These are phyloP conservation scores for Drosophila mimica DNA, from an alignment of 2,888 invertebrate genomes.

Conservation along the genomic window DNA sequence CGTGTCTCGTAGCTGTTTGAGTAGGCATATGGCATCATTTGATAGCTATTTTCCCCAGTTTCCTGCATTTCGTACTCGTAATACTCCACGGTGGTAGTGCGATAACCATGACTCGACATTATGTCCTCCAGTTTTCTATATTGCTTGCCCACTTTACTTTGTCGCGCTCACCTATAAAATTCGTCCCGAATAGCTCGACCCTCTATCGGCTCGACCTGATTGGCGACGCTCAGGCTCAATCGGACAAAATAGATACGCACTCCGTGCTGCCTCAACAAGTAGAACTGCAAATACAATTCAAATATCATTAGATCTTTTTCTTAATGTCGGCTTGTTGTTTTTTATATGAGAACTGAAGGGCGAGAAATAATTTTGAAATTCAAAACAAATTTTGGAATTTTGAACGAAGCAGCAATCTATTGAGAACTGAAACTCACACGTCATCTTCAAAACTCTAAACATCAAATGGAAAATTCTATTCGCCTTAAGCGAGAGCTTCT, in stretches of 20 bases:
- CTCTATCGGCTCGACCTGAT: slow-evolving; percentile 69
- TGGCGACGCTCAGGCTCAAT: slow-evolving; percentile 70
- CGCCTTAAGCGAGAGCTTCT: neutral
- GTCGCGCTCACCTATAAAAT: slow-evolving; percentile 1
- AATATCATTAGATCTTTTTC: slow-evolving; percentile 72
- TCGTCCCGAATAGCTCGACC: slow-evolving; percentile 1
- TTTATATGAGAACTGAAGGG: slow-evolving; percentile 42
- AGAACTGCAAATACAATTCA: slow-evolving; percentile 79
- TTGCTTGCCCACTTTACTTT: neutral
- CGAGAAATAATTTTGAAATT: slow-evolving; percentile 71
- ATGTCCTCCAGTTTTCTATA: neutral
- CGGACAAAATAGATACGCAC: slow-evolving; percentile 78
- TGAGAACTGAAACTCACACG: slow-evolving; percentile 19
- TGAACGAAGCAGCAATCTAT: slow-evolving; percentile 42
- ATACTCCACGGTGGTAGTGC: slow-evolving; percentile 50
- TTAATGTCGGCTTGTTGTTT: slow-evolving; percentile 9
- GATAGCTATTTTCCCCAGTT: slow-evolving; percentile 49
- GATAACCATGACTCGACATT: slow-evolving; percentile 50
- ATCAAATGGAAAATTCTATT: neutral
- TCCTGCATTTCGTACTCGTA: slow-evolving; percentile 74
- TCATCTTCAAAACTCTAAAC: neutral
- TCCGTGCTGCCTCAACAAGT: slow-evolving; percentile 75
- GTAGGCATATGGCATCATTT: slow-evolving; percentile 29
- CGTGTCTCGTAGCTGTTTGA: slow-evolving; percentile 62
- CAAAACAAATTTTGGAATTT: slow-evolving; percentile 52